These are phyloP conservation scores for Dendrocincla tyrannina DNA, from an alignment of 2,797 vertebrate species.

Conservation along the genomic window DNA sequence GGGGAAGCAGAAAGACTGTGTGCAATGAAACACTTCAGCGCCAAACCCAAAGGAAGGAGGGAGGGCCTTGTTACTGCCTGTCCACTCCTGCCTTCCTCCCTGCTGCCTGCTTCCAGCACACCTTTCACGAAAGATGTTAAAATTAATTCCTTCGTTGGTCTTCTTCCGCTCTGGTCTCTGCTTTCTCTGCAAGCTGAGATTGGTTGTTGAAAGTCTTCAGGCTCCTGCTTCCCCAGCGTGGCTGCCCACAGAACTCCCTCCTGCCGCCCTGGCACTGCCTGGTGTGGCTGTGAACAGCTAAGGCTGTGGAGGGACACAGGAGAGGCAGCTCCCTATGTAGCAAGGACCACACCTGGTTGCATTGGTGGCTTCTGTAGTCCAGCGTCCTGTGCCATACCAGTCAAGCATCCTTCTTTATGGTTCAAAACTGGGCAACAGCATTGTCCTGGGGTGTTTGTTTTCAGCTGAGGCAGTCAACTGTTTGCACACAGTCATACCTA, in stretches of 20 bases:
- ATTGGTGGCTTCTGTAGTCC: background rate
- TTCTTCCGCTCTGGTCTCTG: background rate
- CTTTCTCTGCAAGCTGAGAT: background rate
- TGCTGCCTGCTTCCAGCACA: background rate
- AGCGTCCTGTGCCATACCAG: background rate
- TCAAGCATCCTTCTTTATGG: background rate
- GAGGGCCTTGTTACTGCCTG: background rate
- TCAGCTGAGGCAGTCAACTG: background rate
- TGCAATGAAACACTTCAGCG: background rate
- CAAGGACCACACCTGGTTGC: fast-evolving
- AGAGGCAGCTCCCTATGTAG: background rate
- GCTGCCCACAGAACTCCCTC: background rate
- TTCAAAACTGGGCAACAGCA: background rate
- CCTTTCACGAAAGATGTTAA: background rate
- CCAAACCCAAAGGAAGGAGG: background rate
- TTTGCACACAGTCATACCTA: background rate
- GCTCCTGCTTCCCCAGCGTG: fast-evolving
- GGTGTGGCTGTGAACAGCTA: background rate
- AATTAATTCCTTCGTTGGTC: background rate
- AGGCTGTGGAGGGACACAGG: background rate
- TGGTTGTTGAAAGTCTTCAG: background rate
- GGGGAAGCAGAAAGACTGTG: background rate
- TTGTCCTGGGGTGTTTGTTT: background rate
- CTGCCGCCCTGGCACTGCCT: background rate
- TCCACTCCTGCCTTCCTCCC: background rate